Conservation (phyloP, 2,888 invertebrate genomes). For the Salpingus planirostris region DNA sequence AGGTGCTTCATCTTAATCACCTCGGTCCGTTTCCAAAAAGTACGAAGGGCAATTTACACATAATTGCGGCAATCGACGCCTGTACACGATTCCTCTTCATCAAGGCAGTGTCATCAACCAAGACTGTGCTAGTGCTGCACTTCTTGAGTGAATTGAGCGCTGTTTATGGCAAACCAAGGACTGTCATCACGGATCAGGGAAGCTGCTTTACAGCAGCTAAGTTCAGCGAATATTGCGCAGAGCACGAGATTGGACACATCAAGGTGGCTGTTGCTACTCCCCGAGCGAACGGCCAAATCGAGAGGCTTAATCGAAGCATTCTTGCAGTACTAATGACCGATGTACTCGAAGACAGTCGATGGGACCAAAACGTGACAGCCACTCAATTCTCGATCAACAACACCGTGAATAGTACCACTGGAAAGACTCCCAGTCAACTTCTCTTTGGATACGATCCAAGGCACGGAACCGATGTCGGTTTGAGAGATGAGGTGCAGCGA, state of each 20-base stretch:
- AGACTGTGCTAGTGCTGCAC: neutral
- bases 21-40: conserved; percentile 33
- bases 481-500: neutral
- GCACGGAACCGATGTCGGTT: neutral
- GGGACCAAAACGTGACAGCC: conserved; percentile 27
- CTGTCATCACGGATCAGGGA: conserved; percentile 32
- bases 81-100: conserved; percentile 17
- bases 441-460: neutral
- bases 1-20: conserved; percentile 38
- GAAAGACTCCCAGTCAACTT: neutral
- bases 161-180: conserved; percentile 18
- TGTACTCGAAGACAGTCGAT: conserved; percentile 24
- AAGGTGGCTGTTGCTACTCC: conserved; percentile 24
- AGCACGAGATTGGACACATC: conserved; percentile 23
- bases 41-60: conserved; percentile 26
- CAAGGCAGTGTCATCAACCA: neutral
- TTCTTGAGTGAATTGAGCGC: neutral
- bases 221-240: conserved; percentile 27
- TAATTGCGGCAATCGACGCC: conserved; percentile 31
- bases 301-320: conserved; percentile 23
- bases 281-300: conserved; percentile 31
- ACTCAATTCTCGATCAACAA: conserved; percentile 24
- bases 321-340: conserved; percentile 14
- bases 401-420: neutral
- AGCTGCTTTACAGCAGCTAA: conserved; percentile 29